phyloP scores from a whole-genome alignment of 2,113 vertebrate genomes.

The Cyphomyrus plagiostoma region DNA sequence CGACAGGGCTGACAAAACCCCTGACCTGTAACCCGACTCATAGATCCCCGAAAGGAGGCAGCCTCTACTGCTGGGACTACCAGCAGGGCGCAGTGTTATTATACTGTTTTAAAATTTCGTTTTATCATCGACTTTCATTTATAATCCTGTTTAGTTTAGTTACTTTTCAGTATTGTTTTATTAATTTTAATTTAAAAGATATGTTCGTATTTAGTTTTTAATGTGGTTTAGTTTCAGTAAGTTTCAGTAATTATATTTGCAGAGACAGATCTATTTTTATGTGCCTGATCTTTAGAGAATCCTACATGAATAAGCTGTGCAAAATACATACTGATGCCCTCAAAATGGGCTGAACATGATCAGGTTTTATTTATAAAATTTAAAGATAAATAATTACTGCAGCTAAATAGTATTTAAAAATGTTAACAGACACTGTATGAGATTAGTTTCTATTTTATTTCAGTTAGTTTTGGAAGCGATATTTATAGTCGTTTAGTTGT shows the following conservation, averaged over 20 bases:
- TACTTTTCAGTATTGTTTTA: not conserved
- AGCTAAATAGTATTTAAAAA: not conserved
- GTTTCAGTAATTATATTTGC: not conserved
- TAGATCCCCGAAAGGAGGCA: not conserved
- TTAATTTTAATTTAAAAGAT: not conserved
- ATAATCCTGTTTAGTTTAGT: not conserved
- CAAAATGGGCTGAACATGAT: not conserved
- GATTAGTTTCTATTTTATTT: not conserved
- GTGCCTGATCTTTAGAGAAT: not conserved
- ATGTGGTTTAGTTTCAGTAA: not conserved
- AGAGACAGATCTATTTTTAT: not conserved
- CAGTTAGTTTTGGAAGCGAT: not conserved
- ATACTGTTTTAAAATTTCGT: not conserved
- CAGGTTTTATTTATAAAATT: not conserved
- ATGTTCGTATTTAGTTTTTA: not conserved
- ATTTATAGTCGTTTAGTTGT: not conserved
- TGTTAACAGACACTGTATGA: not conserved
- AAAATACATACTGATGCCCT: not conserved
- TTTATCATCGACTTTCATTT: not conserved
- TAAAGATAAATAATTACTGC: not conserved
- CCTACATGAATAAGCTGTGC: not conserved
- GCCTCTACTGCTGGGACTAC: not conserved
- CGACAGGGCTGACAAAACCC: not conserved
- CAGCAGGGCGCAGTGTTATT: not conserved
- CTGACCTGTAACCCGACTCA: not conserved